Evolutionary conservation across 2,113 vertebrate genomes (phyloP).

Genomic region (Daphoenositta chrysoptera): DNA sequence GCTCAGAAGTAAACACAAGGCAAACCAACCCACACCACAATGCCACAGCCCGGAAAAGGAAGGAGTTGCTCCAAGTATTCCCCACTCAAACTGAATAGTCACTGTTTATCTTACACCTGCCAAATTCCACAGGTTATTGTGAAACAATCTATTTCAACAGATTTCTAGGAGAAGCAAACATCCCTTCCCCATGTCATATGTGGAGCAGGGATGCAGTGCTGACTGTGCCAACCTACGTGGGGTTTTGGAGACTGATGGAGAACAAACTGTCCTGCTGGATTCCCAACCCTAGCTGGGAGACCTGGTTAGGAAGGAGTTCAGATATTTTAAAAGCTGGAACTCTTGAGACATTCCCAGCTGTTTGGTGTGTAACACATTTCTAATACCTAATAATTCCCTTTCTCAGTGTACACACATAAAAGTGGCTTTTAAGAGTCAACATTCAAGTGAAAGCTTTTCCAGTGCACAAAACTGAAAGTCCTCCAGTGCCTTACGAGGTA

Average conservation of each 20-base stretch:
- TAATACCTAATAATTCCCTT: not conserved
- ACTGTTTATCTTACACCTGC: not conserved
- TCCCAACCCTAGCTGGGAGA: not conserved
- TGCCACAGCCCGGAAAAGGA: not conserved
- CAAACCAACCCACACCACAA: not conserved
- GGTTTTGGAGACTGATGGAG: not conserved
- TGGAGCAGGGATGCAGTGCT: too few relatives aligned
- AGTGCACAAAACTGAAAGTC: not conserved
- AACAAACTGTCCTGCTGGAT: not conserved
- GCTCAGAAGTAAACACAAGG: not conserved
- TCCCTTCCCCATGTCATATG: accelerated
- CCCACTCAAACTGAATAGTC: not conserved
- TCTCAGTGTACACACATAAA: not conserved
- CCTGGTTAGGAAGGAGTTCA: not conserved
- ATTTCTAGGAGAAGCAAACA: not conserved
- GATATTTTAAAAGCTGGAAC: not conserved
- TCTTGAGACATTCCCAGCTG: not conserved
- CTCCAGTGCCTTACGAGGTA: not conserved
- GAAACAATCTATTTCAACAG: not conserved
- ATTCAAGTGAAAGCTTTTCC: not conserved
- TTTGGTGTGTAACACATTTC: not conserved
- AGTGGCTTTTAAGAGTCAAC: not conserved
- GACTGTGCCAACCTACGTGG: accelerated
- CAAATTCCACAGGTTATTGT: not conserved
- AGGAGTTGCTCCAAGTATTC: not conserved